These are phyloP conservation scores for Eurystomus glaucurus DNA, from an alignment of 2,797 vertebrate species.

Conservation along the genomic window DNA sequence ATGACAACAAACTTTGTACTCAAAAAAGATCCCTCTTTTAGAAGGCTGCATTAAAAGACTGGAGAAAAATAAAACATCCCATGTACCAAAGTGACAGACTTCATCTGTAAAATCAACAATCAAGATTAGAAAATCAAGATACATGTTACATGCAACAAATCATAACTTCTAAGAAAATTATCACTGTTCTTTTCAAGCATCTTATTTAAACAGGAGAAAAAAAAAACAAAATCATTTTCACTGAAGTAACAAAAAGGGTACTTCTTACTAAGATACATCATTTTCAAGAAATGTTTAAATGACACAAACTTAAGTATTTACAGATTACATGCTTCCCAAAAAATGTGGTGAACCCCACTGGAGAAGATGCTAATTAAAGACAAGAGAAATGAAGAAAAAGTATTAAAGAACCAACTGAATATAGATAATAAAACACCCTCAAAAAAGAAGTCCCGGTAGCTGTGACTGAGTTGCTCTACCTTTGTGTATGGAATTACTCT, in stretches of 20 bases:
- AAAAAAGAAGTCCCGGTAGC: background rate
- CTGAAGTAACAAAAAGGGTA: background rate
- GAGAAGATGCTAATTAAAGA: background rate
- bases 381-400: background rate
- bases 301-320: background rate
- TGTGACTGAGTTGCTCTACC: background rate
- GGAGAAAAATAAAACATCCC: constrained; percentile 55
- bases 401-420: background rate
- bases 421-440: background rate
- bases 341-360: background rate
- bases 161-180: background rate
- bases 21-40: constrained; percentile 77
- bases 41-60: constrained; percentile 14
- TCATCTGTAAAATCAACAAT: background rate
- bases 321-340: background rate
- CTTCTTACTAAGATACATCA: background rate
- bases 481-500: background rate
- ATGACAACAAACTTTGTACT: constrained; percentile 80
- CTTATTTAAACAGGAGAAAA: background rate
- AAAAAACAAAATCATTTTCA: background rate
- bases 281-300: background rate
- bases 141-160: background rate
- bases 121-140: background rate
- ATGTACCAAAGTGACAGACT: constrained; percentile 28
- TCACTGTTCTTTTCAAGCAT: background rate